Conservation (phyloP, 1,140 invertebrate species). For the Nasonia longicornis region DNA sequence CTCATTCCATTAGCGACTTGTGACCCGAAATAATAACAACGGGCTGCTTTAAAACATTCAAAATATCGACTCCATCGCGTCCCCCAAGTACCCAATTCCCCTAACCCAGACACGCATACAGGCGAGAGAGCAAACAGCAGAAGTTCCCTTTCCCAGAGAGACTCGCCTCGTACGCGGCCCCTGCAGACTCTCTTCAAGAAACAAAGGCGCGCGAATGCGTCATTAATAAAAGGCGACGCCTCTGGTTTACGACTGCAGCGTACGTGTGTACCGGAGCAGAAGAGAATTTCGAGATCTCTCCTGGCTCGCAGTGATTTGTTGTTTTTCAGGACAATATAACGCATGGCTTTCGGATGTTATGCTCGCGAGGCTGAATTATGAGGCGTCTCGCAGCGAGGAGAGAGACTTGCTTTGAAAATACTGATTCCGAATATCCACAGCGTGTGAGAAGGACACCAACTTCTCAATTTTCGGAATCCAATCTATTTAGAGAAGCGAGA, state of each 20-base stretch:
- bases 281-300: not conserved
- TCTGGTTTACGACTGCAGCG: not conserved
- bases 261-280: not conserved
- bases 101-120: too few relatives aligned
- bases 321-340: not conserved
- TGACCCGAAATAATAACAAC: not conserved
- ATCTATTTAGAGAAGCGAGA: not conserved
- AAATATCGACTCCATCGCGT: too few relatives aligned
- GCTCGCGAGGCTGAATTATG: not conserved
- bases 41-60: not conserved
- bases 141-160: too few relatives aligned
- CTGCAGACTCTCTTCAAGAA: not conserved
- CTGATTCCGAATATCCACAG: too few relatives aligned
- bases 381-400: not conserved
- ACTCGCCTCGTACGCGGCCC: too few relatives aligned
- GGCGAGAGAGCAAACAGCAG: too few relatives aligned
- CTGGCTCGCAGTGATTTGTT: not conserved
- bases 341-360: not conserved
- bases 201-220: not conserved
- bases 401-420: not conserved
- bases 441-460: too few relatives aligned
- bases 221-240: conserved; percentile 16
- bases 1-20: not conserved
- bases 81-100: too few relatives aligned
- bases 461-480: not conserved